Base-by-base conservation (phyloP, 2,888 invertebrate genomes). In the Diachrysia chrysitis region DNA sequence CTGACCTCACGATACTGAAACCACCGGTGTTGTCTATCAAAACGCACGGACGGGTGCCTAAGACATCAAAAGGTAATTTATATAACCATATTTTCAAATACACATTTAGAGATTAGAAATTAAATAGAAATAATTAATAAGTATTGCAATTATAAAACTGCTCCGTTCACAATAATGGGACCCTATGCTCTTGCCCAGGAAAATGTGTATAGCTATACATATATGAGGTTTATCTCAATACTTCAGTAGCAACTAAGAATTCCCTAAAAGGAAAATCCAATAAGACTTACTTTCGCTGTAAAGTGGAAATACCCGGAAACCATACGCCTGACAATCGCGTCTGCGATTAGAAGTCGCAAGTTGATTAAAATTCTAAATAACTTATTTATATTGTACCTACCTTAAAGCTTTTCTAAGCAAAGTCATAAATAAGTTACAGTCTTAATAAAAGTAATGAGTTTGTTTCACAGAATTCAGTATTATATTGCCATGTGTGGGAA, bases 11-110 rank as follows among this genome's bases (percentile, higher is more conserved):
- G 81, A 97, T 99, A 81, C 89, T 99, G 66, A 97, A 98, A 87
- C 97, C 98, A 37, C 99, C 99, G n/a, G 96, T 97, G 54, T 96
- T 99, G 59, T 98, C 98, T 0, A 98, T 99, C 62, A 97, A 98
- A 91, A 97, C 97, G 5, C 97, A 97, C 87, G 98, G 98, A 46
- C 96, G 97, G 87, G 98, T 99, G 85, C 98, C 98, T 68, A 97
- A 97, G 89, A 96, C 97, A 83, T 97, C 98, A 69, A 98, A 98
- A 97, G 97, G 98, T 98, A 95, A 93, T 51, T 65, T 54, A 42
- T 16, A n/a, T n/a, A n/a, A n/a, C n/a, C n/a, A n/a, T n/a, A n/a
- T n/a, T n/a, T n/a, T n/a, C n/a, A n/a, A n/a, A n/a, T n/a, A n/a
- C n/a, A n/a, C n/a, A n/a, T n/a, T n/a, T n/a, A n/a, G n/a, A n/a